Base-by-base conservation (phyloP, 1,140 invertebrate genomes). In the Drosophila littoralis region DNA sequence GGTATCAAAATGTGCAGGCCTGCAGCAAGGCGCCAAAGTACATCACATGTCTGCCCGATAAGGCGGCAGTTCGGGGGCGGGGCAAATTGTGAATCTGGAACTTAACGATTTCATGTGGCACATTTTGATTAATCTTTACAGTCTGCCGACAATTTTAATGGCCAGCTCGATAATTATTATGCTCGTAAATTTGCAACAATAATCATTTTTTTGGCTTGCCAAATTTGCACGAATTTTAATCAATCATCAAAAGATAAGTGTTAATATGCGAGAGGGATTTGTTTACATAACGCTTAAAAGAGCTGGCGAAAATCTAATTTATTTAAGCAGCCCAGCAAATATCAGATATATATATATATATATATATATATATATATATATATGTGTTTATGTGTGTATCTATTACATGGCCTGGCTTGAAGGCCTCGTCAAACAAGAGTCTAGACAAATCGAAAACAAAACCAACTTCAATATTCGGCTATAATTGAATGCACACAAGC, bases 381-480 rank as follows among this genome's bases (percentile, higher is more conserved):
- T 40, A 3, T 55, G 43, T n/a, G 4, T 60, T 15, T 60, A 13
- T 50, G n/a, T n/a, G n/a, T n/a, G n/a, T n/a, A n/a, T 15, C 45
- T n/a, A 59, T n/a, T 22, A 22, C 22, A 22, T 22, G 22, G 22
- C 22, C 22, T 22, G 22, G 22, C 22, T 22, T 22, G 22, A 22
- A 22, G 35, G 70, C 52, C 71, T 77, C 43, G 42, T 88, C 76
- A 88, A 86, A 86, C 83, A 88, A 76, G 52, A 64, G 80, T 83
- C 81, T 83, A 67, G 81, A 77, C 83, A 77, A 88, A 89, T 88
- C 79, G 83, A 88, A 88, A 88, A 88, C 83, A 88, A 89, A 88
- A 77, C 83, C 43, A 88, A 70, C 83, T 79, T 82, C 83, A 82
- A 88, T 88, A 79, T 88, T 50, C 68, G 60, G 71, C 79, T 74